phyloP scores from a whole-genome alignment of 64 coral and sea anemone species.

The Platygyra sinensis region DNA sequence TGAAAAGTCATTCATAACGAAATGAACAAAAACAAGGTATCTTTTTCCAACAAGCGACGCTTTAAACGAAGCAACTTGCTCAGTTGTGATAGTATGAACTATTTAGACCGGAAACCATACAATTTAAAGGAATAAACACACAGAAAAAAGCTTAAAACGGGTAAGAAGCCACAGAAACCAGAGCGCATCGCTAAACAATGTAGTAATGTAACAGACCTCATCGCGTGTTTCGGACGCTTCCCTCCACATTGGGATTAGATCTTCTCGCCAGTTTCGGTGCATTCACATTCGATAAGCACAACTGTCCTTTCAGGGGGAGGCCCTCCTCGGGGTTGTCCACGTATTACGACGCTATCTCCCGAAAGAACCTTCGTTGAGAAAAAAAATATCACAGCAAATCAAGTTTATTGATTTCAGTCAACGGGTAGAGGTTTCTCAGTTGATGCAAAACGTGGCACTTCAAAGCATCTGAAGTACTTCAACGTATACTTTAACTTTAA shows the following conservation, averaged over 20 bases:
- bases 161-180: background rate
- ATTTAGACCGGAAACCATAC: background rate
- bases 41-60: background rate
- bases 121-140: background rate
- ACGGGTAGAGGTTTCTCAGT: background rate
- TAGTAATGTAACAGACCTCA: slow-evolving; percentile 74
- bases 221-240: slow-evolving; percentile 82
- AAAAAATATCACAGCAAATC: slow-evolving; percentile 1
- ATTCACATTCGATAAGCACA: slow-evolving; percentile 90
- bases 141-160: background rate
- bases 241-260: slow-evolving; percentile 79
- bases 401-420: slow-evolving; percentile 14
- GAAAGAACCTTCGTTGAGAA: slow-evolving; percentile 70
- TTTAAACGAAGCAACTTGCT: background rate
- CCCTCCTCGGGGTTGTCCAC: slow-evolving; percentile 90
- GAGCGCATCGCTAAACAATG: slow-evolving; percentile 2
- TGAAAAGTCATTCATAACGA: background rate
- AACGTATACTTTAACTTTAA: background rate
- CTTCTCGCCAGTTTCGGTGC: slow-evolving; percentile 95
- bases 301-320: slow-evolving; percentile 98
- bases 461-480: background rate
- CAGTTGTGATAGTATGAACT: background rate
- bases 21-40: background rate
- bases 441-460: slow-evolving; percentile 23
- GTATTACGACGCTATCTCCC: slow-evolving; percentile 90